Base-by-base conservation (phyloP, 2,113 vertebrate species). In the Nycticorax nycticorax region DNA sequence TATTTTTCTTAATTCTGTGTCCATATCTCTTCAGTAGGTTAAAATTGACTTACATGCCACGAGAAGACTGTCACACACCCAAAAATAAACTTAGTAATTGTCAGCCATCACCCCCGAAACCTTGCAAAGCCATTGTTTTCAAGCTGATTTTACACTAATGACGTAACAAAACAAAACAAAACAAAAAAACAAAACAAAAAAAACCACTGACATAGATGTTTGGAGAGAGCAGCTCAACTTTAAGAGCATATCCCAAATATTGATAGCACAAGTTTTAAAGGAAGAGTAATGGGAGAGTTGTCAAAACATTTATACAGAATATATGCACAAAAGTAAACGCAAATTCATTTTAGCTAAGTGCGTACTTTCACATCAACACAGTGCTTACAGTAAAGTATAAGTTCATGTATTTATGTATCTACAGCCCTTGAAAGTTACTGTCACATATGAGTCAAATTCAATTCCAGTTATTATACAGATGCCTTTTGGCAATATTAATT, bases 251-350 rank as follows among this genome's bases (percentile, higher is more conserved):
- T 12, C 63, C 28, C 68, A 26, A 59, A 59, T 17, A 63, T 0
- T 1, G 43, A 26, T 1, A 41, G 32, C 16, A 16, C 0, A 2
- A 48, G 8, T 57, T 79, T 28, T 16, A 52, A 75, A 45, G 14
- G 12, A 83, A 83, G 2, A 45, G 9, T 3, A 41, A 60, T 7
- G 6, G 16, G n/a, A 79, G 12, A 75, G 48, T 10, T 14, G 13
- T 32, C 53, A 74, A 52, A 79, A 57, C 32, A 32, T 83, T 64
- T 39, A 23, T 17, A 41, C 9, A 63, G 33, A 4, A 27, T 4
- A 21, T 3, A 17, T 0, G 3, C 0, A 2, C 14, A 13, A 23
- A 56, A 50, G 23, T 6, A 45, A 52, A n/a, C 3, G 6, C 67
- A 83, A n/a, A 10, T 27, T 32, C 9, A 12, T 10, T 52, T 45